A percentile compares a stretch with the other conserved stretches of the same genome.
These are phyloP conservation scores for Sterrhoptilus dennistouni DNA, from an alignment of 2,113 vertebrate genomes.

Conservation along the genomic window DNA sequence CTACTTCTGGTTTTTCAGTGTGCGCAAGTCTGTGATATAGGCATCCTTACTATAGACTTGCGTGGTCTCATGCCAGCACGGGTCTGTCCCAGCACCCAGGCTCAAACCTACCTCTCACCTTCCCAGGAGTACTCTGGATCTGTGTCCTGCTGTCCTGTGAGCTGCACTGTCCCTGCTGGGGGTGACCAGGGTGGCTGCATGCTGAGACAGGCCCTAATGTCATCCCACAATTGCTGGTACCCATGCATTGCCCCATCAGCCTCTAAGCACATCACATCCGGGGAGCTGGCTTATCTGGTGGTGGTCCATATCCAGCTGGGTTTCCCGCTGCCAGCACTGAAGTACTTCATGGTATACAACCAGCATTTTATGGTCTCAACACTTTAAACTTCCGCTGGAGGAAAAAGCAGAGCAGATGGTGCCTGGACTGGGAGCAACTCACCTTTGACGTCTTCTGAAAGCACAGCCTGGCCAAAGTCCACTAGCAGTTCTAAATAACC, in stretches of 20 bases:
- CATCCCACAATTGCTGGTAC: rapidly evolving
- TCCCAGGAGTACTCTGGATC: background rate
- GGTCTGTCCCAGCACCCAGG: background rate
- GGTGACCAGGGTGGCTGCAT: background rate
- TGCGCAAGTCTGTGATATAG: background rate
- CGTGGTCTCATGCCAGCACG: rapidly evolving
- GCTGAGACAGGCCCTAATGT: background rate
- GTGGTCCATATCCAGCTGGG: background rate
- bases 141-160: rapidly evolving
- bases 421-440: background rate
- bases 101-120: background rate
- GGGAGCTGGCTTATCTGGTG: background rate
- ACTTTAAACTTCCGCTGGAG: background rate
- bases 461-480: background rate
- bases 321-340: background rate
- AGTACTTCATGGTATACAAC: background rate
- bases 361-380: background rate
- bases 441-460: background rate
- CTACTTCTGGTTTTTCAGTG: background rate
- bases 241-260: background rate
- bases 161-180: background rate
- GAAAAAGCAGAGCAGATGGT: slow-evolving; percentile 4
- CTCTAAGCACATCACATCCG: background rate
- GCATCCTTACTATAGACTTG: rapidly evolving
- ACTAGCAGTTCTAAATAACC: background rate